Percentiles rank a stretch among this genome's conserved stretches.
Evolutionary conservation across 30 jellyfish, hydroid and myxozoan genomes (phyloP).

Genomic region (Hydractinia symbiolongicarpus): DNA sequence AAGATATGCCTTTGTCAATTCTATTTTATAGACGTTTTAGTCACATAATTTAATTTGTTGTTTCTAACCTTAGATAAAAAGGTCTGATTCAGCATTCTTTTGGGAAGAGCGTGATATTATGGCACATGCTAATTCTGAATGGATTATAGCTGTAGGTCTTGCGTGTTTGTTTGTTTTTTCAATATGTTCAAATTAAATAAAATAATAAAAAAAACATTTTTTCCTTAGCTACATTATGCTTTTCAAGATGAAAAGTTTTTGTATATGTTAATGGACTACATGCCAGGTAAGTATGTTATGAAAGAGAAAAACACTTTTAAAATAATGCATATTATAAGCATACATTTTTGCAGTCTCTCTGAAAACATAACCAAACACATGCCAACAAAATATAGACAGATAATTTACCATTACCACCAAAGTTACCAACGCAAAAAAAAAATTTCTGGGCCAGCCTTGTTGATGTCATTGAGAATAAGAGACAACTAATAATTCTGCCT

Average conservation of each 20-base stretch:
- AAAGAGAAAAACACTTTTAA: too few relatives aligned
- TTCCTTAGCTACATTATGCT: conserved; percentile 82
- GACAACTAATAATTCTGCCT: background rate
- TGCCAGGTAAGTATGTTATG: conserved; percentile 72
- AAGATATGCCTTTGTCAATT: background rate
- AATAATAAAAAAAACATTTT: background rate
- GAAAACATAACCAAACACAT: too few relatives aligned
- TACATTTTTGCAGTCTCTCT: too few relatives aligned
- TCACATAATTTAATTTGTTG: background rate
- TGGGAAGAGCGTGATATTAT: conserved; percentile 99
- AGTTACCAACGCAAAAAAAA: too few relatives aligned
- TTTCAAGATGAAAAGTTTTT: conserved; percentile 85
- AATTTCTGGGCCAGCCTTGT: too few relatives aligned
- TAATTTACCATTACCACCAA: too few relatives aligned
- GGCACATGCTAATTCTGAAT: conserved; percentile 98
- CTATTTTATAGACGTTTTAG: background rate
- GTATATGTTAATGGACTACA: conserved; percentile 97
- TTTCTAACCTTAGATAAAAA: conserved; percentile 47
- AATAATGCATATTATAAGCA: too few relatives aligned
- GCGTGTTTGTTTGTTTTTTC: background rate
- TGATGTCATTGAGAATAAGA: too few relatives aligned
- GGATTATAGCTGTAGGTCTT: conserved; percentile 84
- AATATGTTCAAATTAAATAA: too few relatives aligned
- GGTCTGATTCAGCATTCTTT: conserved; percentile 94
- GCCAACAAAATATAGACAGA: too few relatives aligned